A percentile compares a stretch with the other conserved stretches of the same genome.
Evolutionary conservation across 1,140 invertebrate species (phyloP).

Genomic region (Sarcophaga peregrina): DNA sequence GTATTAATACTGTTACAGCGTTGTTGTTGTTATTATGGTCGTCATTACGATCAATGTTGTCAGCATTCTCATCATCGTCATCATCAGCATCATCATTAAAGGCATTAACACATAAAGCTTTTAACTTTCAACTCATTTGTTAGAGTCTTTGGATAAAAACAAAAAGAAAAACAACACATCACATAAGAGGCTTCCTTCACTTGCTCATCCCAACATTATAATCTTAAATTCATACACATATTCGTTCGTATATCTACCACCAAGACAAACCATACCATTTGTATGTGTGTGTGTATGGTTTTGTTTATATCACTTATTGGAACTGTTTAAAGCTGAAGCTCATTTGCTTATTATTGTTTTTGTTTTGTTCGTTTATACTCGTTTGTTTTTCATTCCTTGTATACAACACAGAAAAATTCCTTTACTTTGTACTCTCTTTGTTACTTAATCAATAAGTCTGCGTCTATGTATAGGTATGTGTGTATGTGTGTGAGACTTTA

Average conservation of each 20-base stretch:
- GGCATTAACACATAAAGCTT: slow-evolving; percentile 39
- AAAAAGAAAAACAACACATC: no score
- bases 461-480: not conserved
- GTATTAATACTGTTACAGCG: not conserved
- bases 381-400: not conserved
- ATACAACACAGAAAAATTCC: slow-evolving; percentile 1
- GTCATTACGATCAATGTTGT: not conserved
- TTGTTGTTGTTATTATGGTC: slow-evolving; percentile 1
- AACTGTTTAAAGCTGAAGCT: slow-evolving; percentile 8
- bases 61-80: not conserved
- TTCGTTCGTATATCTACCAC: not conserved
- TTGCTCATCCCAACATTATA: no score
- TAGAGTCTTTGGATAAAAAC: not conserved
- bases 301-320: not conserved
- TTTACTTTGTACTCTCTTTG: not conserved
- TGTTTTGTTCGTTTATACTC: not conserved
- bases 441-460: no score
- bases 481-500: not conserved
- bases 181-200: no score
- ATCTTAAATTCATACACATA: not conserved
- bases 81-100: not conserved
- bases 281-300: not conserved
- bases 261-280: not conserved
- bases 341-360: slow-evolving; percentile 34
- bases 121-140: slow-evolving; percentile 23